phyloP scores from a whole-genome alignment of 2,888 invertebrate genomes.

The Noctua janthe region DNA sequence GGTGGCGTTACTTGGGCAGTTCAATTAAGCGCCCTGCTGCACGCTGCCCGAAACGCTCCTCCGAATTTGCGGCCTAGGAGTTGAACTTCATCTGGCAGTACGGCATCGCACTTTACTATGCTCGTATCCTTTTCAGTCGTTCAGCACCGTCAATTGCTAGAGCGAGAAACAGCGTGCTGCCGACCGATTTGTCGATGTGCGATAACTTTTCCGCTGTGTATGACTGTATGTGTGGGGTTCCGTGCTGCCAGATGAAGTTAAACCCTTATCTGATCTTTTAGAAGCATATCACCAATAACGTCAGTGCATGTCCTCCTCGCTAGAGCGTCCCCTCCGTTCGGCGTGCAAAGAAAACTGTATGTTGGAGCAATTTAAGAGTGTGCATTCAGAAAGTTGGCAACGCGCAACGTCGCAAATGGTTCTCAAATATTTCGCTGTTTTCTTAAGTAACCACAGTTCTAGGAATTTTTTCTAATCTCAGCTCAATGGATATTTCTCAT shows the following conservation, averaged over 20 bases:
- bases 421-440: neutral
- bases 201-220: too few species aligned
- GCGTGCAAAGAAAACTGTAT: neutral
- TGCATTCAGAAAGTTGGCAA: neutral
- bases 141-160: too few species aligned
- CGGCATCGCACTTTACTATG: too few species aligned
- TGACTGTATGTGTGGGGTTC: too few species aligned
- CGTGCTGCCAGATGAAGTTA: too few species aligned
- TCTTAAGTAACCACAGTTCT: neutral
- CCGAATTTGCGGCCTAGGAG: neutral
- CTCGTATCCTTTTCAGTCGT: too few species aligned
- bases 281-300: neutral
- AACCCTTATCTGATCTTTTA: neutral
- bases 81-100: too few species aligned
- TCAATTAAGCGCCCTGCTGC: neutral
- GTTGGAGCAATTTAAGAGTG: neutral
- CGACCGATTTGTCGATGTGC: too few species aligned
- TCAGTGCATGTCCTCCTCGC: neutral
- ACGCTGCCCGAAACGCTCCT: neutral
- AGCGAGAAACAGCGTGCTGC: too few species aligned
- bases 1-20: neutral
- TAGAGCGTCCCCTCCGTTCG: neutral
- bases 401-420: too few species aligned
- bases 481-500: conserved; percentile 21
- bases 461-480: neutral